Evolutionary conservation across 1,140 invertebrate species (phyloP).

Genomic region (Macrobrachium rosenbergii): DNA sequence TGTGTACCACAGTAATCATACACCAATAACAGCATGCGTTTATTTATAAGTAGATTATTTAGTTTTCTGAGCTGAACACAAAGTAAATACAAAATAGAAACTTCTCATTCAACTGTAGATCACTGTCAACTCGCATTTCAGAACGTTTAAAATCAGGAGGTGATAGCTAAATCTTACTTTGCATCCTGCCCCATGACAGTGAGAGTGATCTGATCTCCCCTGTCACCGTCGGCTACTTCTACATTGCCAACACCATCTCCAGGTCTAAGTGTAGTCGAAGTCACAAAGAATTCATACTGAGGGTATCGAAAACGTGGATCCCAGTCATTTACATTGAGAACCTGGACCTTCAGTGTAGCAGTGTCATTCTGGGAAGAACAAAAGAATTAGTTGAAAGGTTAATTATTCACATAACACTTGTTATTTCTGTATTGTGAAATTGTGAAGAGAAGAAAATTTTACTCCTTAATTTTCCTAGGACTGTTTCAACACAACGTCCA

Average conservation of each 20-base stretch:
- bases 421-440: no score
- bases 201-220: constrained; percentile 79
- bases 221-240: constrained; percentile 85
- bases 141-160: no score
- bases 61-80: no score
- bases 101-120: no score
- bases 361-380: constrained; percentile 80
- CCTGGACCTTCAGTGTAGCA: constrained; percentile 81
- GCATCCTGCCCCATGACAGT: constrained; percentile 81
- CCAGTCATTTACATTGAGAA: constrained; percentile 90
- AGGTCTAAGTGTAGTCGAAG: constrained; percentile 68
- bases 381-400: background rate
- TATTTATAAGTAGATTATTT: no score
- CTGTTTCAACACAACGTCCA: no score
- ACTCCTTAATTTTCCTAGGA: no score
- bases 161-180: constrained; percentile 70
- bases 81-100: no score
- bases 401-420: background rate
- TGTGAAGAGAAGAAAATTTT: no score
- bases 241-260: constrained; percentile 76
- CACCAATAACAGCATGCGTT: no score
- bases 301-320: constrained; percentile 89
- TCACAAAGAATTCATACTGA: constrained; percentile 86
- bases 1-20: no score
- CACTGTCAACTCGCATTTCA: no score